These are phyloP conservation scores for Lamellibrachia luymesi DNA, from an alignment of 1,140 invertebrate species.

Conservation along the genomic window DNA sequence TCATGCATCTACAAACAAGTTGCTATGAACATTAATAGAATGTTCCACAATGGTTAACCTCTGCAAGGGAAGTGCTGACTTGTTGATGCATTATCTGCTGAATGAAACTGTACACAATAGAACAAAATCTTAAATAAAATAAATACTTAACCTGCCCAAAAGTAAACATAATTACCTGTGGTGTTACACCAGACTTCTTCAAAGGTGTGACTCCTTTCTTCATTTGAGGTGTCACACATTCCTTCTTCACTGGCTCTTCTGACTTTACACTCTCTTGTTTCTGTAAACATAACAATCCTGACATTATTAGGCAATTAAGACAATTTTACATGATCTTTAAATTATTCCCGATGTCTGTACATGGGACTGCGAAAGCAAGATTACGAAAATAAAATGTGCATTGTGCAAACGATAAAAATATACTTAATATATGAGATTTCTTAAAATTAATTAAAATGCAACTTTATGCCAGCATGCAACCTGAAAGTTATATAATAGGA, in stretches of 20 bases:
- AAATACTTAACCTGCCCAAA: too few relatives aligned
- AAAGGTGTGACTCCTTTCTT: not conserved
- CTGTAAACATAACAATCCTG: not conserved
- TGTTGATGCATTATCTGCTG: too few relatives aligned
- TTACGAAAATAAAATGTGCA: not conserved
- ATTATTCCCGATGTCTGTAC: not conserved
- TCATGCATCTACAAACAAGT: too few relatives aligned
- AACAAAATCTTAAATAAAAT: too few relatives aligned
- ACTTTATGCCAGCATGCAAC: too few relatives aligned
- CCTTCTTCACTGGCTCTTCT: not conserved
- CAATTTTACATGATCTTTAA: not conserved
- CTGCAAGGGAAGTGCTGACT: too few relatives aligned
- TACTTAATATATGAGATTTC: too few relatives aligned
- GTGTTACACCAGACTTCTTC: not conserved
- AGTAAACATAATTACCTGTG: not conserved
- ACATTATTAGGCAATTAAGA: not conserved
- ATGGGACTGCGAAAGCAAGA: not conserved
- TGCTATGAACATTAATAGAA: too few relatives aligned
- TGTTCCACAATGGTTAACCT: too few relatives aligned
- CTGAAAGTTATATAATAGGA: too few relatives aligned
- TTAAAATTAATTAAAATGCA: too few relatives aligned
- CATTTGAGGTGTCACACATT: not conserved
- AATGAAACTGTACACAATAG: too few relatives aligned
- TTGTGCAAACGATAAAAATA: not conserved
- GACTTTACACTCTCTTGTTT: not conserved